These are phyloP conservation scores for Nomada lathburiana DNA, from an alignment of 2,888 invertebrate genomes.

Conservation along the genomic window DNA sequence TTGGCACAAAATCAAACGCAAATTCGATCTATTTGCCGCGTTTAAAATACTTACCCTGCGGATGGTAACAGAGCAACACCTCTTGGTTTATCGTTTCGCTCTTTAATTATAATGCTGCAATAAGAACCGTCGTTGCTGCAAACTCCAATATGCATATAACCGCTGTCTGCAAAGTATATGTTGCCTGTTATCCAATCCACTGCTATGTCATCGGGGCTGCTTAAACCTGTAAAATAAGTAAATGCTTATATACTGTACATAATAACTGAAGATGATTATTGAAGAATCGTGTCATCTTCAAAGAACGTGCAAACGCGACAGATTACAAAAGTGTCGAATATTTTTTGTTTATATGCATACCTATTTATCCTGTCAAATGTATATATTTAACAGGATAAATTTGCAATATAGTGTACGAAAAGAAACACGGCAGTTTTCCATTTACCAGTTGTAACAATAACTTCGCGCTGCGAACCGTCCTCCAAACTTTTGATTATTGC, in stretches of 20 bases:
- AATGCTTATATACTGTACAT: constrained; percentile 8
- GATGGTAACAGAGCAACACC: constrained; percentile 89
- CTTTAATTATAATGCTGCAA: constrained; percentile 88
- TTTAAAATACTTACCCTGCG: constrained; percentile 86
- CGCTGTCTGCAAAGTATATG: constrained; percentile 92
- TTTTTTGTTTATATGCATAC: too few species aligned
- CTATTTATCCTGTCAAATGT: not conserved
- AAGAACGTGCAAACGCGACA: too few species aligned
- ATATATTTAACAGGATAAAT: not conserved
- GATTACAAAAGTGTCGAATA: too few species aligned
- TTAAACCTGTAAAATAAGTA: constrained; percentile 86
- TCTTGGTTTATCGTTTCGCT: constrained; percentile 88
- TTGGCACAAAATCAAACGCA: not conserved
- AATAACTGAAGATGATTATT: constrained; percentile 12
- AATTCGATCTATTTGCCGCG: too few species aligned
- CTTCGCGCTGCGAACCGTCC: constrained; percentile 87
- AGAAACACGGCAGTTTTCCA: not conserved
- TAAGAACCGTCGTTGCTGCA: constrained; percentile 89
- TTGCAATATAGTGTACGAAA: not conserved
- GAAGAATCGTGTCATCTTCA: too few species aligned
- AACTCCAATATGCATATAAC: constrained; percentile 89
- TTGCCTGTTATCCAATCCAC: constrained; percentile 92
- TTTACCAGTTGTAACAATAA: constrained; percentile 84
- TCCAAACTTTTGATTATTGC: constrained; percentile 88
- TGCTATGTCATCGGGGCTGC: constrained; percentile 90